Evolutionary conservation across 2,113 vertebrate genomes (phyloP).

Genomic region (Microcebus murinus): DNA sequence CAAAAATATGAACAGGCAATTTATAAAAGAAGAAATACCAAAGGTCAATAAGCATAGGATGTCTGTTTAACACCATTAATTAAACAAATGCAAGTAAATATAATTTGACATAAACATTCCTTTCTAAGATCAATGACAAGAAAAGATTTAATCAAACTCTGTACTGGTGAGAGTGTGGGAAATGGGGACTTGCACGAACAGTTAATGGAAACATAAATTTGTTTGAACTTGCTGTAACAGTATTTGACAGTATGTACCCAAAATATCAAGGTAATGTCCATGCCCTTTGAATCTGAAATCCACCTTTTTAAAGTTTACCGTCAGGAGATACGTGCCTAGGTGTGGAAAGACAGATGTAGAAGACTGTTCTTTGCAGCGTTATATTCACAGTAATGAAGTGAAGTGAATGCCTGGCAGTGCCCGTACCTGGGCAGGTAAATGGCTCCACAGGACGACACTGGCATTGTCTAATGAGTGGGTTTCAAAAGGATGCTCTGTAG

Average conservation of each 20-base stretch:
- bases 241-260: neutral
- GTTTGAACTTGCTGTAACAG: neutral
- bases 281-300: neutral
- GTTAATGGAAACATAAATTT: neutral
- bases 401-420: neutral
- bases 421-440: neutral
- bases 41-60: neutral
- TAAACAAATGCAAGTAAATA: neutral
- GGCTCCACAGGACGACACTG: neutral
- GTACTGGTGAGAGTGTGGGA: neutral
- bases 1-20: neutral
- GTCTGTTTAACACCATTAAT: neutral
- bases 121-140: neutral
- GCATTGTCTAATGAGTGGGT: neutral
- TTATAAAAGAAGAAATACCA: neutral
- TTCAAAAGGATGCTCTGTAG: neutral
- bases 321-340: neutral
- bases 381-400: neutral
- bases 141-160: neutral
- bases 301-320: neutral
- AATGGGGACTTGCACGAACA: neutral
- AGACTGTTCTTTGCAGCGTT: neutral
- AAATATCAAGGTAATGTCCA: neutral
- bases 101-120: conserved; percentile 15
- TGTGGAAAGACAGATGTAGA: neutral